These are phyloP conservation scores for Thamnophis elegans DNA, from an alignment of 2,797 vertebrate species.

Conservation along the genomic window DNA sequence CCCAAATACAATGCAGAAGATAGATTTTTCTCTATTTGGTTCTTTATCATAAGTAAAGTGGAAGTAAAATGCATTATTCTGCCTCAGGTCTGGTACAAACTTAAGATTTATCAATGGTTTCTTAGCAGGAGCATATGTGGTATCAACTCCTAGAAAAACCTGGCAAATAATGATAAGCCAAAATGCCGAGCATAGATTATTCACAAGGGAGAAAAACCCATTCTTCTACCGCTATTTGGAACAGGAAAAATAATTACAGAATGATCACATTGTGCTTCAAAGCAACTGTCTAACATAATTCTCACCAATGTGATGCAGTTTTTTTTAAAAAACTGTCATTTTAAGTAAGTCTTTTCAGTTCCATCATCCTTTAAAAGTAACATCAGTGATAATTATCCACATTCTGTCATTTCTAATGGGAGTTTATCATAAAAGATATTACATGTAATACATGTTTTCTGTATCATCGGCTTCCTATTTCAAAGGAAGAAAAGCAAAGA, in stretches of 20 bases:
- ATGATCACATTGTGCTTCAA: constrained; percentile 47
- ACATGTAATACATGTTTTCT: neutral
- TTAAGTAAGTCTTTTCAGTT: constrained; percentile 40
- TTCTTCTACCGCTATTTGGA: constrained; percentile 54
- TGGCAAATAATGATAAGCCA: constrained; percentile 76
- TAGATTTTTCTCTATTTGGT: constrained; percentile 34
- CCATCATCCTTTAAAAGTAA: constrained; percentile 38
- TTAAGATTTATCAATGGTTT: constrained; percentile 60
- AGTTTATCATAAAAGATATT: constrained; percentile 28
- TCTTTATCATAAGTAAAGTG: neutral
- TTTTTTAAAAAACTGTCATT: constrained; percentile 38
- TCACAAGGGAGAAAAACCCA: constrained; percentile 55
- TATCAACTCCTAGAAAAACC: constrained; percentile 67
- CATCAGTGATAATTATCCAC: constrained; percentile 25
- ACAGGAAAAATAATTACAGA: constrained; percentile 54
- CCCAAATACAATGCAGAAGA: constrained; percentile 19
- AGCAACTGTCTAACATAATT: constrained; percentile 33
- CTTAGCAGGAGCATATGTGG: constrained; percentile 54
- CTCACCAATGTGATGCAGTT: constrained; percentile 47
- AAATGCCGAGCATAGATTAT: constrained; percentile 48
- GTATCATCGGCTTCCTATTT: neutral
- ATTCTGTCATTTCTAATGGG: constrained; percentile 29
- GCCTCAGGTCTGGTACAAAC: constrained; percentile 62
- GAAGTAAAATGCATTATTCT: constrained; percentile 33
- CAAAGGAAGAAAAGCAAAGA: constrained; percentile 20